These are phyloP conservation scores for Stenchaetothrips biformis DNA, from an alignment of 2,888 invertebrate species.

Conservation along the genomic window DNA sequence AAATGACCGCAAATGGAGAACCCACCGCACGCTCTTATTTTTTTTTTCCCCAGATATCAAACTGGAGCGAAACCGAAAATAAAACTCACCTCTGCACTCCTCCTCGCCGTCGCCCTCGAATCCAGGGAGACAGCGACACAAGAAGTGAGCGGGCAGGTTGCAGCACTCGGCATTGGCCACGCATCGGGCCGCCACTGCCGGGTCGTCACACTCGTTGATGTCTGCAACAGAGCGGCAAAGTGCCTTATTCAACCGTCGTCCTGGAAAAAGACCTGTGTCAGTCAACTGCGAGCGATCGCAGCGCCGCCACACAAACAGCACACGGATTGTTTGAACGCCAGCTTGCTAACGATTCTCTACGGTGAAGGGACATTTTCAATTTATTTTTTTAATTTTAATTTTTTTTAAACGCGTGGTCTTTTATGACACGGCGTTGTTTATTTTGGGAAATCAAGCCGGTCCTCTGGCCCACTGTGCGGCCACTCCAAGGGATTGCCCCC, in stretches of 20 bases:
- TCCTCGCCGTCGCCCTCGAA: constrained; percentile 88
- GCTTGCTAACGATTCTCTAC: no score
- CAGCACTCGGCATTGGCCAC: constrained; percentile 91
- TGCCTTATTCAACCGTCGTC: not conserved
- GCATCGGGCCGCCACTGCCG: constrained; percentile 75
- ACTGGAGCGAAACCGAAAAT: not conserved
- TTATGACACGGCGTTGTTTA: no score
- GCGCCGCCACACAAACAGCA: not conserved
- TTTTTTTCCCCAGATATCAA: not conserved
- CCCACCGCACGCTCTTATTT: not conserved
- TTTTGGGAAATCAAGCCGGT: no score
- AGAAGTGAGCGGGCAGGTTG: constrained; percentile 88
- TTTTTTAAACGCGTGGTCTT: no score
- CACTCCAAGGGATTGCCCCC: no score
- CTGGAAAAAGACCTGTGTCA: not conserved
- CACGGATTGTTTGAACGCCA: not conserved
- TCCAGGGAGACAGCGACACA: constrained; percentile 88
- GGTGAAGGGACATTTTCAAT: no score
- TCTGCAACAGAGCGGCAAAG: constrained; percentile 52
- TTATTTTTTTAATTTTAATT: no score
- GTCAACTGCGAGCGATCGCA: not conserved
- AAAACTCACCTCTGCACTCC: constrained; percentile 66
- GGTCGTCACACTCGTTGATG: constrained; percentile 92
- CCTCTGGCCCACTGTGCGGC: no score
- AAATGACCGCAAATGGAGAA: not conserved